These are phyloP conservation scores for Triplophysa yarkandensis DNA, from an alignment of 2,797 vertebrate genomes.

Conservation along the genomic window DNA sequence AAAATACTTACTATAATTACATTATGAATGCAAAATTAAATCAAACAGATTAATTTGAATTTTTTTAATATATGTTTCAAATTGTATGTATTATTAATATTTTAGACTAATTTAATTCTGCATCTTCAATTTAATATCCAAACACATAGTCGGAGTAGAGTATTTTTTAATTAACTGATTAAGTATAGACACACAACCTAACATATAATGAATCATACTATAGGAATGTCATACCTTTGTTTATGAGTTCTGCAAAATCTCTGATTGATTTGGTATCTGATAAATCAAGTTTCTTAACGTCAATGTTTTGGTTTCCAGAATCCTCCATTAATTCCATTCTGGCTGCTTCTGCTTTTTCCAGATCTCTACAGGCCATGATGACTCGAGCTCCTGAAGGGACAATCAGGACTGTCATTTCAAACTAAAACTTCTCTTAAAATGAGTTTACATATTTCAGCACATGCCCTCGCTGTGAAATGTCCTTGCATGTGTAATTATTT, in stretches of 20 bases:
- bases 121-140: too few species aligned
- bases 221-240: slow-evolving; percentile 74
- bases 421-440: slow-evolving; percentile 5
- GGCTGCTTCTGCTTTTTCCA: slow-evolving; percentile 82
- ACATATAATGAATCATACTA: neutral
- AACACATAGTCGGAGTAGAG: too few species aligned
- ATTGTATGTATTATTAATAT: too few species aligned
- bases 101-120: too few species aligned
- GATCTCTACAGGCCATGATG: slow-evolving; percentile 88
- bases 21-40: too few species aligned
- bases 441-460: slow-evolving; percentile 21
- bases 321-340: slow-evolving; percentile 80
- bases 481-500: slow-evolving; percentile 45
- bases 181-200: neutral
- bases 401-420: neutral
- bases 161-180: too few species aligned
- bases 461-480: slow-evolving; percentile 21
- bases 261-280: slow-evolving; percentile 85
- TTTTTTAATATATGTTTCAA: too few species aligned
- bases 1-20: too few species aligned
- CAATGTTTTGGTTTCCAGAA: slow-evolving; percentile 84
- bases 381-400: slow-evolving; percentile 82
- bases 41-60: too few species aligned
- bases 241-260: slow-evolving; percentile 84
- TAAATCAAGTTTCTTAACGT: slow-evolving; percentile 85